Percentiles rank a stretch among this genome's conserved stretches.
Conservation (phyloP, 2,888 invertebrate genomes). For the Hymenopus coronatus region DNA sequence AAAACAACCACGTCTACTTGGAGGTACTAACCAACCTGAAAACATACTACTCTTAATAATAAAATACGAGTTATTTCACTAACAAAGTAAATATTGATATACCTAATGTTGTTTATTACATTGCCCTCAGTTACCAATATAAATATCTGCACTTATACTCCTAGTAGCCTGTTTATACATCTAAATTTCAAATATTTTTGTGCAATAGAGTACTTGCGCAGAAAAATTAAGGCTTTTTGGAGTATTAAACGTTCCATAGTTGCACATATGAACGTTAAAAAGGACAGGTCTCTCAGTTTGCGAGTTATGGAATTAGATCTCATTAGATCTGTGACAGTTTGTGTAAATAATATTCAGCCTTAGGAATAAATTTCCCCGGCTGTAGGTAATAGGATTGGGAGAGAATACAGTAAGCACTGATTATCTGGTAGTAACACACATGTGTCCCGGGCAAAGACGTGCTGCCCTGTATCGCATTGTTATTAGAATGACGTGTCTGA, state of each 20-base stretch:
- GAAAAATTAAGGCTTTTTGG: too few species aligned
- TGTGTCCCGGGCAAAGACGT: not conserved
- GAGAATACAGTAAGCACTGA: not conserved
- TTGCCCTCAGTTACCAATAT: too few species aligned
- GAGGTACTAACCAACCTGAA: too few species aligned
- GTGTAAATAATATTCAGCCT: not conserved
- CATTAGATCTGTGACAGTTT: not conserved
- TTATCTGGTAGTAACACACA: not conserved
- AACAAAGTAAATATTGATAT: too few species aligned
- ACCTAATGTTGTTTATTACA: too few species aligned
- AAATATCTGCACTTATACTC: too few species aligned
- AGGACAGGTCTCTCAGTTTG: not conserved
- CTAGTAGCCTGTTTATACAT: too few species aligned
- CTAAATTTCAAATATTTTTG: too few species aligned
- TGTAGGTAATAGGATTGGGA: not conserved
- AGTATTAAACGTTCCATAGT: not conserved
- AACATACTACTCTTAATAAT: too few species aligned
- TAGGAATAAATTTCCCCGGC: not conserved
- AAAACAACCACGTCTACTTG: too few species aligned
- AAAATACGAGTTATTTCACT: too few species aligned
- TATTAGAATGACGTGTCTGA: not conserved
- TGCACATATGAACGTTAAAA: not conserved
- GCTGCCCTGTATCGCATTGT: not conserved
- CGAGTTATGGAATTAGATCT: not conserved
- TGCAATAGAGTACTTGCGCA: too few species aligned